These are phyloP conservation scores for Paraplagusia blochii DNA, from an alignment of 2,113 vertebrate genomes.

Conservation along the genomic window DNA sequence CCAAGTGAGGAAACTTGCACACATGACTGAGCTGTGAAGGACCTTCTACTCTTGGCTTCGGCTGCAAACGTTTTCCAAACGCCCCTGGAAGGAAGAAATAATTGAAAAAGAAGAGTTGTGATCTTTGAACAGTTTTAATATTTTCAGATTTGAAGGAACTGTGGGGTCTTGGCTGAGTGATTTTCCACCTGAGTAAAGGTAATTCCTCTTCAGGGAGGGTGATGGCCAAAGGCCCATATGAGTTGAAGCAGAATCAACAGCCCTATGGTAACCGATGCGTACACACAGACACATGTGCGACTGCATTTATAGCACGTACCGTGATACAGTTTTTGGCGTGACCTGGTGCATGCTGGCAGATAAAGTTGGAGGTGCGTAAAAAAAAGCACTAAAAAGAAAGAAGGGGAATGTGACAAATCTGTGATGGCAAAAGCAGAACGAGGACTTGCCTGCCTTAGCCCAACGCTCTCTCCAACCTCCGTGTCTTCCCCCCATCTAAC, in stretches of 20 bases:
- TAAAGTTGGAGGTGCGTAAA: slow-evolving; percentile 49
- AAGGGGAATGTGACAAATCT: slow-evolving; percentile 23
- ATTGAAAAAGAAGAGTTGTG: not conserved
- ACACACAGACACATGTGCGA: slow-evolving; percentile 1
- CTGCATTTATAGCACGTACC: slow-evolving; percentile 9
- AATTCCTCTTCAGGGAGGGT: slow-evolving; percentile 8
- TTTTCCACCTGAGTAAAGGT: slow-evolving; percentile 44
- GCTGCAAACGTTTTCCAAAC: slow-evolving; percentile 47
- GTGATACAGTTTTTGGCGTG: slow-evolving; percentile 33
- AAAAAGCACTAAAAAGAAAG: slow-evolving; percentile 44
- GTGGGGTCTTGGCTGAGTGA: slow-evolving; percentile 5
- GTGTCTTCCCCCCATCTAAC: slow-evolving; percentile 11
- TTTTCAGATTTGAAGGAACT: slow-evolving; percentile 25
- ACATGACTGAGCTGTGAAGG: slow-evolving; percentile 49
- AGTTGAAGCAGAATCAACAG: slow-evolving; percentile 9
- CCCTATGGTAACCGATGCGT: slow-evolving; percentile 11
- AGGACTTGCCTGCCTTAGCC: slow-evolving; percentile 18
- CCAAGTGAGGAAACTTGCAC: slow-evolving; percentile 45
- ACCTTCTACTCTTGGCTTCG: slow-evolving; percentile 42
- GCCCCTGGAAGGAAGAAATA: slow-evolving; percentile 24
- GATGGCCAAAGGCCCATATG: slow-evolving; percentile 1
- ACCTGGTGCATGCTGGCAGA: slow-evolving; percentile 43
- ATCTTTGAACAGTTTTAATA: slow-evolving; percentile 33
- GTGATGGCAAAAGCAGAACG: slow-evolving; percentile 58
- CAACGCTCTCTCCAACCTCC: slow-evolving; percentile 3